Percentiles rank a stretch among this genome's conserved stretches.
phyloP scores from a whole-genome alignment of 2,888 invertebrate species.

The Acanthosepion pharaonis region DNA sequence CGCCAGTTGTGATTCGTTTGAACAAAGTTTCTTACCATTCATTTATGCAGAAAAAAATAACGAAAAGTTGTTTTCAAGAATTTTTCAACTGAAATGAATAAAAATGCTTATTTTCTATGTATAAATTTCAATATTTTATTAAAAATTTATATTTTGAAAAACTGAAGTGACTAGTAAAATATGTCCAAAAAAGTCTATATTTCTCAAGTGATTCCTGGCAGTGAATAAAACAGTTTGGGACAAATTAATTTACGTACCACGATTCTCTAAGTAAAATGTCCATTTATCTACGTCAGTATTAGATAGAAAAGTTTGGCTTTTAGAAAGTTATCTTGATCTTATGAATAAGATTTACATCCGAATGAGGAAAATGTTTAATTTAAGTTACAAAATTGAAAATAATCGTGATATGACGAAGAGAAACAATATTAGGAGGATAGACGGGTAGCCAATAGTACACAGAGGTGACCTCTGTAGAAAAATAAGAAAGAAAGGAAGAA shows the following conservation, averaged over 20 bases:
- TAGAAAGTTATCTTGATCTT: background rate
- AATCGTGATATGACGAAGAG: background rate
- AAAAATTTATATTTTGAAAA: too few species aligned
- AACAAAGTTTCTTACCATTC: too few species aligned
- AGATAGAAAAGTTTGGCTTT: background rate
- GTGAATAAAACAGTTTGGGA: background rate
- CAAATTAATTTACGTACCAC: background rate
- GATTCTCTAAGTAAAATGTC: background rate
- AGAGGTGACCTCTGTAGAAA: background rate
- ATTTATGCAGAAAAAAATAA: too few species aligned
- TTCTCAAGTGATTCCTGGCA: too few species aligned
- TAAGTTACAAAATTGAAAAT: background rate
- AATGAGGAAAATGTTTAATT: background rate
- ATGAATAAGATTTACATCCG: background rate
- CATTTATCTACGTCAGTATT: background rate
- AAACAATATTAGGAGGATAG: background rate
- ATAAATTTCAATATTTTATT: too few species aligned
- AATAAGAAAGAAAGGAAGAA: background rate
- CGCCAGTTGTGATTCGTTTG: too few species aligned
- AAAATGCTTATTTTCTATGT: too few species aligned
- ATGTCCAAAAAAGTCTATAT: too few species aligned
- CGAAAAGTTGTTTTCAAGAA: too few species aligned
- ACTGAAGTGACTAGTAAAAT: too few species aligned
- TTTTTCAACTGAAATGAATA: too few species aligned
- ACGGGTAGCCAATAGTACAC: background rate